A percentile compares a stretch with the other conserved stretches of the same genome.
phyloP scores from a whole-genome alignment of 2,113 vertebrate genomes.

The Megalops atlanticus region DNA sequence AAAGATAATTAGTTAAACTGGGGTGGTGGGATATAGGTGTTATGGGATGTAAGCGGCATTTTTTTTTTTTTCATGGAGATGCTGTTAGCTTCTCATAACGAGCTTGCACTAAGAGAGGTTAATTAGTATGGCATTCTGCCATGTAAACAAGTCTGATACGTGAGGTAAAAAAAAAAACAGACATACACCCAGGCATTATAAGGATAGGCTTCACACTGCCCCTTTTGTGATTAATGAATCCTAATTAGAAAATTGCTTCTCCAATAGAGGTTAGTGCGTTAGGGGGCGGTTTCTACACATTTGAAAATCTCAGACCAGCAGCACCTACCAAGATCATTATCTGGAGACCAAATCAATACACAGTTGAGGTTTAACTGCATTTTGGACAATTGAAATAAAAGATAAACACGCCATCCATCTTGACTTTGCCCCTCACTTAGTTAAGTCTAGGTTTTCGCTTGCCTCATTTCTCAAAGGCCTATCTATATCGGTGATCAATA shows the following conservation, averaged over 20 bases:
- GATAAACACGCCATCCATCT: constrained; percentile 31
- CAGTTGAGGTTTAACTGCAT: neutral
- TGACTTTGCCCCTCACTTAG: constrained; percentile 12
- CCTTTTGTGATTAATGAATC: neutral
- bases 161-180: neutral
- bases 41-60: neutral
- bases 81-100: neutral
- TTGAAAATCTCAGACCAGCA: neutral
- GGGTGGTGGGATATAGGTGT: neutral
- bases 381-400: neutral
- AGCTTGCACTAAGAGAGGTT: neutral
- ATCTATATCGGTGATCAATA: constrained; percentile 34
- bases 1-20: constrained; percentile 19
- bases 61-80: neutral
- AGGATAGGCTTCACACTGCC: neutral
- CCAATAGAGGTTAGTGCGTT: neutral
- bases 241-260: neutral
- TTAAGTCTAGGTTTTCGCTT: constrained; percentile 10
- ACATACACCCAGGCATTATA: neutral
- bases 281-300: too few species aligned
- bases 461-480: constrained; percentile 30
- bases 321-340: neutral
- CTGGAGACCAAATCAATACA: neutral
- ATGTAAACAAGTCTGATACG: constrained; percentile 1
- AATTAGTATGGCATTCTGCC: constrained; percentile 9